Evolutionary conservation across 1,140 invertebrate species (phyloP), one percentile per base, ranked within the genome.

Genomic region (Popillia japonica): DNA sequence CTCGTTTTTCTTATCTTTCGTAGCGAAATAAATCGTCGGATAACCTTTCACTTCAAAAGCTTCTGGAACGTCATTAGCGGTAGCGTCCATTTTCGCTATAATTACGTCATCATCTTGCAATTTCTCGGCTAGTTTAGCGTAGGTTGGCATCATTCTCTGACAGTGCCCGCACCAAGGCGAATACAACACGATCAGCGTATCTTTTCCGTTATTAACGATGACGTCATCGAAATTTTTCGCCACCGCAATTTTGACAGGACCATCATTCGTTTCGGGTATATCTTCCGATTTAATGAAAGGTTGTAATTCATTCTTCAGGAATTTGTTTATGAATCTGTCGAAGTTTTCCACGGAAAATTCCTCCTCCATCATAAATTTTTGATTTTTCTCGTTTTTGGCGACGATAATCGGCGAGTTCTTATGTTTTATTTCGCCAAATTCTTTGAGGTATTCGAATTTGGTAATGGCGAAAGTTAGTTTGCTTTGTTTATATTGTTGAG

Each of bases 91-190:
- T 86, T 99, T 99, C 0, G 98, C 94, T 85, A 99, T 97, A 73
- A 91, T 92, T 14, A 99, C 91, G 77, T 95, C 90, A 87, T 99
- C 97, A 82, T 94, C 88, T 79, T 80, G 79, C 85, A 94, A 92
- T 90, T 96, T 96, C 77, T 94, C 92, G 74, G 95, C 98, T 27
- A 99, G 88, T 87, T 99, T 96, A 76, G 98, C 96, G 87, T 91
- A 99, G 72, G 96, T 91, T 23, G 97, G 97, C 0, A 95, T 92
- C 11, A 99, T 88, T 86, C 94, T 95, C 88, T 97, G 98, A 89
- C 98, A 99, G 84, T 99, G 97, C 79, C 97, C 97, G 86, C 98
- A 99, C 96, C 97, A 99, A 0, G 97, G 96, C 22, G 96, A 96
- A 88, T 99, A 99, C 88, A 99, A 99, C 86, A 99, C 96, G 79